Evolutionary conservation across 2,888 invertebrate genomes (phyloP).

Genomic region (Noctua pronuba): DNA sequence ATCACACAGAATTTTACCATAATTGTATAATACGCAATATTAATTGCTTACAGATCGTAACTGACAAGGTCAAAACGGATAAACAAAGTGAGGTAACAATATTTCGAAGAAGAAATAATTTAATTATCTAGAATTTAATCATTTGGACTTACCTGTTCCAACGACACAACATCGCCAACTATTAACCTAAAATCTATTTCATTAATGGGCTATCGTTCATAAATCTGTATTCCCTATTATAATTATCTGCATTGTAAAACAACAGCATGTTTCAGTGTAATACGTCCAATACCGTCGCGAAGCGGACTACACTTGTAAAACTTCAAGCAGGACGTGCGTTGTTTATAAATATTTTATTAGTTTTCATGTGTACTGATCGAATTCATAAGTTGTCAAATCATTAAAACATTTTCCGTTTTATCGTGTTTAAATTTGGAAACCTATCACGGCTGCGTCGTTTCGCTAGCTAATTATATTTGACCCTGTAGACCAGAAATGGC

Average conservation of each 20-base stretch:
- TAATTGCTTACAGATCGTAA: background rate
- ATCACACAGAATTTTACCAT: background rate
- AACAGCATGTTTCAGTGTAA: conserved; percentile 51
- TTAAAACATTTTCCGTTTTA: background rate
- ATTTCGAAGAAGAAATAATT: conserved; percentile 17
- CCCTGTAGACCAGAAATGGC: background rate
- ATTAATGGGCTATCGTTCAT: conserved; percentile 20
- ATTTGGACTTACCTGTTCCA: conserved; percentile 30
- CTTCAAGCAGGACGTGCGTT: conserved; percentile 31
- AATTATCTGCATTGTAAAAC: conserved; percentile 55
- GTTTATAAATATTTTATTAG: conserved; percentile 34
- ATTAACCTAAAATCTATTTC: conserved; percentile 38
- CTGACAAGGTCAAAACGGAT: background rate
- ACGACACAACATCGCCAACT: conserved; percentile 16
- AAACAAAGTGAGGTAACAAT: conserved; percentile 8
- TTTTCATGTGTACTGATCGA: conserved; percentile 39
- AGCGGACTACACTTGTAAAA: conserved; percentile 33
- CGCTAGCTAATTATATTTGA: background rate
- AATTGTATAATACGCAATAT: background rate
- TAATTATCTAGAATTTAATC: conserved; percentile 23
- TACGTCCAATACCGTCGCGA: conserved; percentile 36
- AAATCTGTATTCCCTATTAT: conserved; percentile 46
- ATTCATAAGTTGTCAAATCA: conserved; percentile 11
- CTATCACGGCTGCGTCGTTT: background rate
- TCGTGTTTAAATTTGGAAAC: background rate